These are phyloP conservation scores for Trichonephila clavipes DNA, from an alignment of 1,140 invertebrate species.

Conservation along the genomic window DNA sequence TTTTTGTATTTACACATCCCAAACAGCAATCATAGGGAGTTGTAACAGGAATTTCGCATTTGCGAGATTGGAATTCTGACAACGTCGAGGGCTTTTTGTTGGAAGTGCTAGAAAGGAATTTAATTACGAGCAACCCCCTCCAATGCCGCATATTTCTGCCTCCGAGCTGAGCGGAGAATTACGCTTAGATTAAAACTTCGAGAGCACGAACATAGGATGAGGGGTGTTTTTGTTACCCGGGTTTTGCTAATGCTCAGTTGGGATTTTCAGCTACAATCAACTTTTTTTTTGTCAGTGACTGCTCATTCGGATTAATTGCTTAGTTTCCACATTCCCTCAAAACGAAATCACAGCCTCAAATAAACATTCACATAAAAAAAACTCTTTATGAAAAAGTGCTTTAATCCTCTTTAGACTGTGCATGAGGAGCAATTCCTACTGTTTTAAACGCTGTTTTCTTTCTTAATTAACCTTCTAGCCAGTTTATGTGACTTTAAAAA, in stretches of 20 bases:
- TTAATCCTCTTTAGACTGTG: too few relatives aligned
- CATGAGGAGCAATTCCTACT: too few relatives aligned
- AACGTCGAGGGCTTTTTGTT: conserved; percentile 47
- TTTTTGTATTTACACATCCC: conserved; percentile 41
- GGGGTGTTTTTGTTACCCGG: not conserved
- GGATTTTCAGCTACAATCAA: not conserved
- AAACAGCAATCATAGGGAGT: not conserved
- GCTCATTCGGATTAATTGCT: conserved; percentile 5
- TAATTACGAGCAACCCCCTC: conserved; percentile 40
- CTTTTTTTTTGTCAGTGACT: not conserved
- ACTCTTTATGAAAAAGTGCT: too few relatives aligned
- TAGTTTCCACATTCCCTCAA: not conserved
- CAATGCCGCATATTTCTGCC: not conserved
- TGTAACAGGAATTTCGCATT: conserved; percentile 21
- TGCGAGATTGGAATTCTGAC: conserved; percentile 9
- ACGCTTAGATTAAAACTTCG: conserved; percentile 26
- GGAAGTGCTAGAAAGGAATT: conserved; percentile 47
- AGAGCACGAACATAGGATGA: not conserved
- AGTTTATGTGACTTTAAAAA: too few relatives aligned
- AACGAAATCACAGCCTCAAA: not conserved
- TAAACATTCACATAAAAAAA: too few relatives aligned
- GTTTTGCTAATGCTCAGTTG: not conserved
- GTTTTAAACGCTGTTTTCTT: too few relatives aligned
- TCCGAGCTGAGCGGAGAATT: not conserved
- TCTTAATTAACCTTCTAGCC: too few relatives aligned